These are phyloP conservation scores for Salminus brasiliensis DNA, from an alignment of 2,113 vertebrate genomes.

Conservation along the genomic window DNA sequence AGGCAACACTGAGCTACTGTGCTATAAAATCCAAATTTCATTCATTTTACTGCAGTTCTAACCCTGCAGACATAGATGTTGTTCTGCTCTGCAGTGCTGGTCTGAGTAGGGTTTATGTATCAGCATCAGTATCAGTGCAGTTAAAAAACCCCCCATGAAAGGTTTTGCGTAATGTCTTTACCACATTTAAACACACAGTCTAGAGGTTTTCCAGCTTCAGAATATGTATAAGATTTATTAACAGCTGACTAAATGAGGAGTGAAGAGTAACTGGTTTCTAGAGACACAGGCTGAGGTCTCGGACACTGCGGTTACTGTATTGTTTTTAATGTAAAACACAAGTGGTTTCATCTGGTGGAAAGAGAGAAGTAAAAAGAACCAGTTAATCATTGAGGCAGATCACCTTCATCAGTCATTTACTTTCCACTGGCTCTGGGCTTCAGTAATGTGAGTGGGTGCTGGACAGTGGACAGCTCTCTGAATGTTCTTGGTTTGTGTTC, in stretches of 20 bases:
- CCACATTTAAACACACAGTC: too few species aligned
- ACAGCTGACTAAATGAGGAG: neutral
- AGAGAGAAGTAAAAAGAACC: slow-evolving; percentile 5
- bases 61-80: too few species aligned
- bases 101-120: too few species aligned
- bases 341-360: slow-evolving; percentile 10
- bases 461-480: neutral
- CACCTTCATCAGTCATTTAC: slow-evolving; percentile 19
- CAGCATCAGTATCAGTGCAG: too few species aligned
- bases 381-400: slow-evolving; percentile 3
- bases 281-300: neutral
- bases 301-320: neutral
- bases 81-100: too few species aligned
- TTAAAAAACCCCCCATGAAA: too few species aligned
- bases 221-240: too few species aligned
- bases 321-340: neutral
- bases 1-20: too few species aligned
- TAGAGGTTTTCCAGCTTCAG: too few species aligned
- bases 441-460: neutral
- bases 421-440: neutral
- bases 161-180: too few species aligned
- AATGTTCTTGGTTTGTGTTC: neutral
- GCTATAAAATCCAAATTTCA: too few species aligned
- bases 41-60: too few species aligned
- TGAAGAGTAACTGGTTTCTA: neutral